Evolutionary conservation across 2,888 invertebrate genomes (phyloP).

Genomic region (Rhagium mordax): DNA sequence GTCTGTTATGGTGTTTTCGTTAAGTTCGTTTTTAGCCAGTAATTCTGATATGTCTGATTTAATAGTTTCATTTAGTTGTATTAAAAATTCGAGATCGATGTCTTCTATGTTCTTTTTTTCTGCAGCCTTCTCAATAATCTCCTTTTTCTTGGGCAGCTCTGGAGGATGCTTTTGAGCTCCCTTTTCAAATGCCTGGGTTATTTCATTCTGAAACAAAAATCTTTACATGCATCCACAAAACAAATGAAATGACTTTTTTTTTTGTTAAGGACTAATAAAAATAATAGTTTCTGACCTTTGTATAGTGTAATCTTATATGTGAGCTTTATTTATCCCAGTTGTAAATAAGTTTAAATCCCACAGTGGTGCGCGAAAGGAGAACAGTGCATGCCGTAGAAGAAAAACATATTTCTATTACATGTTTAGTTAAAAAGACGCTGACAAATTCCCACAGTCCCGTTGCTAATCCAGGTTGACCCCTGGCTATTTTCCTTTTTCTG

Average conservation of each 20-base stretch:
- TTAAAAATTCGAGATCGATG: slow-evolving; percentile 52
- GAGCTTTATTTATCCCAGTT: not conserved
- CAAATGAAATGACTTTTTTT: too few species aligned
- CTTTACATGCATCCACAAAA: too few species aligned
- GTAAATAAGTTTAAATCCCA: not conserved
- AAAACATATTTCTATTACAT: slow-evolving; percentile 34
- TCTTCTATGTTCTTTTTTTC: slow-evolving; percentile 46
- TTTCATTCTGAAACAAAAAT: slow-evolving; percentile 61
- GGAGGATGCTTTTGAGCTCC: slow-evolving; percentile 45
- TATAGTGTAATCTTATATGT: not conserved
- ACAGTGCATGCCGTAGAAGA: slow-evolving; percentile 22
- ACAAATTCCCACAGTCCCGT: slow-evolving; percentile 65
- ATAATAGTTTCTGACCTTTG: not conserved
- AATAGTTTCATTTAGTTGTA: slow-evolving; percentile 58
- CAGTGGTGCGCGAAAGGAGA: not conserved
- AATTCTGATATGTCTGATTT: slow-evolving; percentile 60
- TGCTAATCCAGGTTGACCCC: slow-evolving; percentile 64
- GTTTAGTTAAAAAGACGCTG: slow-evolving; percentile 48
- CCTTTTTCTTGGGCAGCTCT: slow-evolving; percentile 43
- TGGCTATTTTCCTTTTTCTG: slow-evolving; percentile 60
- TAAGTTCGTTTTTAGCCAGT: slow-evolving; percentile 51
- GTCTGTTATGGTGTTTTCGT: slow-evolving; percentile 39
- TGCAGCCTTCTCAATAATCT: slow-evolving; percentile 40
- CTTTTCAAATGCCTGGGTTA: slow-evolving; percentile 59
- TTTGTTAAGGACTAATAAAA: not conserved